A percentile compares a stretch with the other conserved stretches of the same genome.
Evolutionary conservation across 2,797 vertebrate species (phyloP).

Genomic region (Gallinago solitaria): DNA sequence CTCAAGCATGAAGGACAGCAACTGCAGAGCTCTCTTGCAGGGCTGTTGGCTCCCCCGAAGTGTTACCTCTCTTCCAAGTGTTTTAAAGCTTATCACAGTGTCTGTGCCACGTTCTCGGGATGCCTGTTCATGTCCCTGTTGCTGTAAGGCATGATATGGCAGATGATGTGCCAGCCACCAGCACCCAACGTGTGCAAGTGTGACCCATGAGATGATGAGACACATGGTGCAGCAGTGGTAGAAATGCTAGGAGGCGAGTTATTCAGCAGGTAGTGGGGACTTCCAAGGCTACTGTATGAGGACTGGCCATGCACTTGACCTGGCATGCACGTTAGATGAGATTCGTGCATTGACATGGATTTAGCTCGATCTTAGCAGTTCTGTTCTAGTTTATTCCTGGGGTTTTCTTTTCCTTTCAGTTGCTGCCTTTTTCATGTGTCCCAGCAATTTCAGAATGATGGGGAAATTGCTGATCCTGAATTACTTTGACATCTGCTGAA

Average conservation of each 20-base stretch:
- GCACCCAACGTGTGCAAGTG: fast-evolving
- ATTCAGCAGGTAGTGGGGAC: fast-evolving
- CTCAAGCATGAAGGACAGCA: neutral
- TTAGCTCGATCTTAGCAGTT: neutral
- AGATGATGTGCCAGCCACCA: neutral
- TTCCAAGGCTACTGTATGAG: neutral
- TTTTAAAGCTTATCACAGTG: neutral
- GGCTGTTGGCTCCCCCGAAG: neutral
- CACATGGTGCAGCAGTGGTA: neutral
- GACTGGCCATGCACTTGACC: neutral
- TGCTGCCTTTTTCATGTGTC: neutral
- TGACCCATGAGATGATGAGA: fast-evolving
- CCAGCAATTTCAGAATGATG: neutral
- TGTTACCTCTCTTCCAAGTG: neutral
- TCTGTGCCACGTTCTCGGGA: neutral
- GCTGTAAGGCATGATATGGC: neutral
- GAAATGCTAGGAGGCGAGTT: neutral
- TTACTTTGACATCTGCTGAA: constrained; percentile 34
- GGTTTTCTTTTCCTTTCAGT: neutral
- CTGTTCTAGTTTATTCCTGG: neutral
- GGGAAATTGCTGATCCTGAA: constrained; percentile 34
- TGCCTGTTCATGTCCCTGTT: neutral
- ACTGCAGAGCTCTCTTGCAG: neutral
- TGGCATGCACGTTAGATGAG: neutral
- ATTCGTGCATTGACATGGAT: neutral